Evolutionary conservation across 2,888 invertebrate species (phyloP), one percentile per base, ranked within the genome.

Genomic region (Pachliopta kotzebuea): DNA sequence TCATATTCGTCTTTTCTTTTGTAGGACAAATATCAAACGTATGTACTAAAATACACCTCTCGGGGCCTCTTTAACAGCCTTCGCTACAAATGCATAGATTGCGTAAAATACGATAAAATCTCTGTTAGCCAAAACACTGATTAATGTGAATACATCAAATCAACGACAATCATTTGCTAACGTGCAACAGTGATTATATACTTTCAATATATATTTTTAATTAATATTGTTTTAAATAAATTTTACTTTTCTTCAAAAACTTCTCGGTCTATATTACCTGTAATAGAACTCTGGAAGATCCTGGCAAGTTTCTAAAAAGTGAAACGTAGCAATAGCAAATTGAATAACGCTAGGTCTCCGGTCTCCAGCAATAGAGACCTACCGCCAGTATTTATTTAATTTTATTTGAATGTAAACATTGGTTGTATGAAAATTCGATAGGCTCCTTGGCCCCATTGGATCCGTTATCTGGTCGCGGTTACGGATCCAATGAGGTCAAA

Each of bases 21-120:
- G 31, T 37, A 21, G 52, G 52, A 26, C 60, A 60, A 21, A 8
- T 21, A 59, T 52, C 31, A 21, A 37, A 37, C 11, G n/a, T 50
- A 17, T 18, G 23, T 37, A 53, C 37, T 26, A 24, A 53, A 53
- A 21, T 20, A 60, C 23, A 60, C 42, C 53, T 60, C 53, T 23
- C 53, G 53, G n/a, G 20, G 53, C 23, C 37, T 37, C 37, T 37
- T 9, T 24, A 60, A 54, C 23, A 23, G 23, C 60, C 37, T 52
- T 60, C 53, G 60, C 37, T 24, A 23, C 14, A 42, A 21, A 42
- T 23, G 31, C 37, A 37, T 31, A 6, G 21, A 17, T 60, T 60
- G 60, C 60, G 60, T 60, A 60, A 60, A 60, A 60, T 37, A 60
- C 26, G 60, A 60, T 60, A 60, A 60, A 61, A 61, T 9, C 49